These are phyloP conservation scores for Maccullochella peelii DNA, from an alignment of 2,113 vertebrate species.

Conservation along the genomic window DNA sequence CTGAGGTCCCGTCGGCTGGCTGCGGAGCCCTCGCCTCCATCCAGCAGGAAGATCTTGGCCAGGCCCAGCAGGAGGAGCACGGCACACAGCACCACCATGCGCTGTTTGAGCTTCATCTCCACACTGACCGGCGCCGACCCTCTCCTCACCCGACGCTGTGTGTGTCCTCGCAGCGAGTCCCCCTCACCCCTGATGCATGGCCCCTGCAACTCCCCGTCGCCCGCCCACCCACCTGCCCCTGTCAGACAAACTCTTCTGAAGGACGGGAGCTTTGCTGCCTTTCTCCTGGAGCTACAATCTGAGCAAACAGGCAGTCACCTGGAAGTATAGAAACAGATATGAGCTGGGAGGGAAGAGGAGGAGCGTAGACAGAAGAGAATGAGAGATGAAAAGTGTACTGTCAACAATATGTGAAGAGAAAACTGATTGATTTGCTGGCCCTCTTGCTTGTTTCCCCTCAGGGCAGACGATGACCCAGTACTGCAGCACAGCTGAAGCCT, in stretches of 20 bases:
- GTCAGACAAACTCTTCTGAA: conserved; percentile 4
- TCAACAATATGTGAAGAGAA: conserved; percentile 55
- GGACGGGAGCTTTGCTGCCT: not conserved
- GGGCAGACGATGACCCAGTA: conserved; percentile 68
- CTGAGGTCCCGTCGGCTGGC: conserved; percentile 94
- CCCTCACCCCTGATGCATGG: conserved; percentile 80
- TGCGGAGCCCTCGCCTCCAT: conserved; percentile 94
- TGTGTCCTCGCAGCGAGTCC: conserved; percentile 34
- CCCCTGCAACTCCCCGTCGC: conserved; percentile 16
- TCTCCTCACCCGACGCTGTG: conserved; percentile 51
- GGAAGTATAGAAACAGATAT: not conserved
- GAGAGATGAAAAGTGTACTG: conserved; percentile 20
- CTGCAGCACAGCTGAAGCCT: conserved; percentile 45
- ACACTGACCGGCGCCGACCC: conserved; percentile 36
- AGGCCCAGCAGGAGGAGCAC: conserved; percentile 97
- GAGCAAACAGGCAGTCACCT: conserved; percentile 28
- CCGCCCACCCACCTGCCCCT: not conserved
- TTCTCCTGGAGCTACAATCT: not conserved
- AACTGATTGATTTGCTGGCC: conserved; percentile 58
- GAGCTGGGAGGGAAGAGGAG: not conserved
- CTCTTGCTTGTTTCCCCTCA: conserved; percentile 33
- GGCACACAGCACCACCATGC: conserved; percentile 93
- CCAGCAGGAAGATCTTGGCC: conserved; percentile 97
- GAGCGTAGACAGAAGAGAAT: not conserved
- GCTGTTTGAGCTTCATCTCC: conserved; percentile 99